Base-by-base conservation (phyloP, 2,888 invertebrate genomes). In the Rhaphigaster nebulosa region DNA sequence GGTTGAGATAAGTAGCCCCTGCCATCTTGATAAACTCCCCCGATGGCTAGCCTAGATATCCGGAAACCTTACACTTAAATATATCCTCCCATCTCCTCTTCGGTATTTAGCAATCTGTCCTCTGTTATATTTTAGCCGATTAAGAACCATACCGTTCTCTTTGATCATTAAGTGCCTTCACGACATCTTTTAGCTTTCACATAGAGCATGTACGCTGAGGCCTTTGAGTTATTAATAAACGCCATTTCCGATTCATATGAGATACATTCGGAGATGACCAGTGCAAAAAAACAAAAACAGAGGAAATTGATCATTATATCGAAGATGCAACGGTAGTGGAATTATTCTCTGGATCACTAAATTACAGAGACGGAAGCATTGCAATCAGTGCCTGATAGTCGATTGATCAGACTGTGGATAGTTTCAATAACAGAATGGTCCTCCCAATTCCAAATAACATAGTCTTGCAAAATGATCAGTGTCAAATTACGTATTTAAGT, bases 31-130 rank as follows among this genome's bases (percentile, higher is more conserved):
- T 50, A 84, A n/a, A 84, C 84, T 20, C 84, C 84, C 84, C 84
- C 84, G 84, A 84, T 84, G 26, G 84, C 84, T 84, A 84, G 84
- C 84, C 84, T 84, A 84, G 84, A 84, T 84, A 84, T 84, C 84
- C 84, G 45, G 84, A 84, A 84, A 84, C 84, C 84, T 84, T 84
- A 84, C 84, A 84, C 84, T 50, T 50, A 50, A 84, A 50, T 84
- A 50, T 84, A 84, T 45, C 84, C 84, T 84, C 45, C 41, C 84
- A 45, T 50, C n/a, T 84, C 45, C 45, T 13, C 45, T 45, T 84
- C 50, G 84, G 84, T 84, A 84, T 84, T 84, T 84, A 84, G 45
- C 84, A 26, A 84, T 45, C 26, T 84, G 70, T 76, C 70, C 38
- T 8, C 70, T 76, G 8, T 29, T 29, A 65, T 65, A 65, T 65